Conservation (phyloP, 2,797 vertebrate genomes). For the Anguilla anguilla region DNA sequence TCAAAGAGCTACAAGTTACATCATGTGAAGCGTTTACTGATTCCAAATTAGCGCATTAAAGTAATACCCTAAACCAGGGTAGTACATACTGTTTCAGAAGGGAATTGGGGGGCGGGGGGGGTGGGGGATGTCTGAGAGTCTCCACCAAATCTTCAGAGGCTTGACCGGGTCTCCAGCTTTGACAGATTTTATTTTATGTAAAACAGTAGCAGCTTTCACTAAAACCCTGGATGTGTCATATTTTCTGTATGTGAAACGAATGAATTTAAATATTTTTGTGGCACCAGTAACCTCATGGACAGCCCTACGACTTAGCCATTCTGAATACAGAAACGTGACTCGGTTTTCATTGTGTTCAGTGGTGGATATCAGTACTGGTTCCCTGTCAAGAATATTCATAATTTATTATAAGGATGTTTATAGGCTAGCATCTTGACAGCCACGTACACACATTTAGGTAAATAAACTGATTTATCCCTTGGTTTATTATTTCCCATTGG, state of each 20-base stretch:
- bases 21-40: slow-evolving; percentile 1
- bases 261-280: background rate
- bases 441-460: too few relatives aligned
- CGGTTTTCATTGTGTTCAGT: background rate
- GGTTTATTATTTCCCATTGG: background rate
- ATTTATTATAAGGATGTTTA: background rate
- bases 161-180: slow-evolving; percentile 10
- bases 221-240: background rate
- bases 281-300: background rate
- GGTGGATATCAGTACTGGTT: background rate
- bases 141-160: background rate
- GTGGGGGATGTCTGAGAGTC: background rate
- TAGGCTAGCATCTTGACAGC: background rate
- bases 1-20: background rate
- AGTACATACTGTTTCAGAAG: background rate
- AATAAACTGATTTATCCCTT: background rate
- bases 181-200: slow-evolving; percentile 10
- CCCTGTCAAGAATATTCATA: background rate
- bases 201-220: background rate
- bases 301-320: background rate
- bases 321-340: background rate
- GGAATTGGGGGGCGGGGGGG: background rate
- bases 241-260: background rate
- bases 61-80: background rate
- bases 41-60: background rate